These are phyloP conservation scores for Strigops habroptila DNA, from an alignment of 2,113 vertebrate genomes.

Conservation along the genomic window DNA sequence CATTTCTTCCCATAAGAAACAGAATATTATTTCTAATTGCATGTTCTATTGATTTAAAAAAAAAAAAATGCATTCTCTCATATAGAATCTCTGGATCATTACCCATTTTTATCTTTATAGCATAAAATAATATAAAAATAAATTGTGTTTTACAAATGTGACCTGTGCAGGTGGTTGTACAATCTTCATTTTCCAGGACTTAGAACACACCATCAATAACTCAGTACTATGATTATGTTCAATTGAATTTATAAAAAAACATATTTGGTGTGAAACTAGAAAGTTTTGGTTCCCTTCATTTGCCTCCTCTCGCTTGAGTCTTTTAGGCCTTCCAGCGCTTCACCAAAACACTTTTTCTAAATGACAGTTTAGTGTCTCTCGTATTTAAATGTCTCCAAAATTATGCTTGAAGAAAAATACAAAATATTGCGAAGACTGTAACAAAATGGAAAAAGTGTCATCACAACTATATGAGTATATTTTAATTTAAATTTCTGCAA, in stretches of 20 bases:
- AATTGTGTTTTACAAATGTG: neutral
- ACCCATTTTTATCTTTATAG: neutral
- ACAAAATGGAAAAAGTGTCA: conserved; percentile 57
- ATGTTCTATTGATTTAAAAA: neutral
- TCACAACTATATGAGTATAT: conserved; percentile 45
- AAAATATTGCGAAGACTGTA: conserved; percentile 52
- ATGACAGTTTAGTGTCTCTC: conserved; percentile 51
- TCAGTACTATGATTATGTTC: neutral
- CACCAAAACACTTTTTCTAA: conserved; percentile 49
- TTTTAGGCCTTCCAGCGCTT: conserved; percentile 41
- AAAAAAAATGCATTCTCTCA: neutral
- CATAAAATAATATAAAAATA: neutral
- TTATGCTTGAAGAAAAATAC: conserved; percentile 60
- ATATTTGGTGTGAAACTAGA: conserved; percentile 24
- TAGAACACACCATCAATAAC: neutral
- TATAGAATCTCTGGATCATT: neutral
- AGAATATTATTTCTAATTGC: neutral
- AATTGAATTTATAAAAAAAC: conserved; percentile 31
- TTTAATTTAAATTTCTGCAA: conserved; percentile 51
- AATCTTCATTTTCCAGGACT: neutral
- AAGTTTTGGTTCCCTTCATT: conserved; percentile 41
- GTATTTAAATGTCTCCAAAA: conserved; percentile 51
- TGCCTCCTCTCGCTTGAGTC: neutral
- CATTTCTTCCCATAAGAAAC: neutral
- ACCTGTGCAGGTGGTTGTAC: neutral